A percentile compares a stretch with the other conserved stretches of the same genome.
Evolutionary conservation across 2,888 invertebrate genomes (phyloP).

Genomic region (Leptogaster cylindrica): DNA sequence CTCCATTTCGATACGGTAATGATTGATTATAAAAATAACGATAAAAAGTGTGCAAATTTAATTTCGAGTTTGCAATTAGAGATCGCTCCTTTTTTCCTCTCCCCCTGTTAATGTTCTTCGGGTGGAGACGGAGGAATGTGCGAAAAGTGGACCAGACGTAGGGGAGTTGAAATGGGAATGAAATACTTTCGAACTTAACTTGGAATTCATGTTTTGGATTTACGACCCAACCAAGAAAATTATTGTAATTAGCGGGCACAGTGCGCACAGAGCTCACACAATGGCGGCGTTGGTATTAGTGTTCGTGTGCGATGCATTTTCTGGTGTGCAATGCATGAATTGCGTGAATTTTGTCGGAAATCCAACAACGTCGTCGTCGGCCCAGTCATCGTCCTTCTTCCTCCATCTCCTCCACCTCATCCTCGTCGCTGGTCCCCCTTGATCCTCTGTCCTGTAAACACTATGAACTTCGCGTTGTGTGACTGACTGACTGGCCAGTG

Average conservation of each 20-base stretch:
- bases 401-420: not conserved
- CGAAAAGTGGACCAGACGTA: no score
- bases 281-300: not conserved
- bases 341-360: conserved; percentile 19
- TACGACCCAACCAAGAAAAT: conserved; percentile 36
- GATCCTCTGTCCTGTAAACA: not conserved
- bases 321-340: conserved; percentile 22
- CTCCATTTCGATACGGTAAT: conserved; percentile 32
- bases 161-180: no score
- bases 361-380: not conserved
- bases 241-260: conserved; percentile 38
- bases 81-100: conserved; percentile 2
- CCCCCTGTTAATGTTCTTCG: not conserved
- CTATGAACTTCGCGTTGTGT: conserved; percentile 10
- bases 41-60: conserved; percentile 32
- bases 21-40: conserved; percentile 21
- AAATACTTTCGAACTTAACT: conserved; percentile 1
- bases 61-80: conserved; percentile 34
- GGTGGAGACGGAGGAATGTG: not conserved
- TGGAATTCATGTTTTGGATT: conserved; percentile 41
- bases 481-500: conserved; percentile 40
- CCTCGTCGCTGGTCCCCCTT: not conserved
- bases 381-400: conserved; percentile 19
- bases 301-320: conserved; percentile 12
- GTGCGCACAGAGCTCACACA: no score